These are phyloP conservation scores for Eretmochelys imbricata DNA, from an alignment of 2,113 vertebrate species.

Conservation along the genomic window DNA sequence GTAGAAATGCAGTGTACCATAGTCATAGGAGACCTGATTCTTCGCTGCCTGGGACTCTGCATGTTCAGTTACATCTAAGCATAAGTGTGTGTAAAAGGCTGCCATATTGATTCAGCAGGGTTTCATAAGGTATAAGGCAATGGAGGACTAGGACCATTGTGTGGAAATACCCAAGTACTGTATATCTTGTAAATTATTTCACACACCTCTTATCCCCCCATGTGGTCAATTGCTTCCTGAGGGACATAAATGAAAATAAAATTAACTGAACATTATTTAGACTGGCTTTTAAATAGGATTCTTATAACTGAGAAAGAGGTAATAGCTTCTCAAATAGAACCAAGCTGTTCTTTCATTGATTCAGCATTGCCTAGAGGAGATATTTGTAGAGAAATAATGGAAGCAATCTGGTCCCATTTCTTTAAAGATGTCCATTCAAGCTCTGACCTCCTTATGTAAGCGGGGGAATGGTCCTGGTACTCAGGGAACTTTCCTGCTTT, in stretches of 20 bases:
- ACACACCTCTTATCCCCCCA: constrained; percentile 7
- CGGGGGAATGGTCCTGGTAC: too few relatives aligned
- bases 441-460: not conserved
- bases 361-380: not conserved
- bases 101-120: not conserved
- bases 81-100: not conserved
- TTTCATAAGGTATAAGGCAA: not conserved
- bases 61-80: not conserved
- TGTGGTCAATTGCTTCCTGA: constrained; percentile 28
- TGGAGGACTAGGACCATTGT: not conserved
- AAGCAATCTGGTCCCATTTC: not conserved
- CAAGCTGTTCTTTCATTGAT: constrained; percentile 26
- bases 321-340: not conserved
- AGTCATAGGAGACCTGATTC: not conserved
- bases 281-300: constrained; percentile 13
- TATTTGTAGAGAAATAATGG: too few relatives aligned
- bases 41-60: not conserved
- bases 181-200: not conserved
- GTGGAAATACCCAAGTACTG: not conserved
- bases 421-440: not conserved
- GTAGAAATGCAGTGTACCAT: not conserved
- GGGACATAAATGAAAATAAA: constrained; percentile 23
- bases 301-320: not conserved
- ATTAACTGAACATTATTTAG: constrained; percentile 6
- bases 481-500: too few relatives aligned